Conservation (phyloP, 2,888 invertebrate species). For the Caenorhabditis sp. region DNA sequence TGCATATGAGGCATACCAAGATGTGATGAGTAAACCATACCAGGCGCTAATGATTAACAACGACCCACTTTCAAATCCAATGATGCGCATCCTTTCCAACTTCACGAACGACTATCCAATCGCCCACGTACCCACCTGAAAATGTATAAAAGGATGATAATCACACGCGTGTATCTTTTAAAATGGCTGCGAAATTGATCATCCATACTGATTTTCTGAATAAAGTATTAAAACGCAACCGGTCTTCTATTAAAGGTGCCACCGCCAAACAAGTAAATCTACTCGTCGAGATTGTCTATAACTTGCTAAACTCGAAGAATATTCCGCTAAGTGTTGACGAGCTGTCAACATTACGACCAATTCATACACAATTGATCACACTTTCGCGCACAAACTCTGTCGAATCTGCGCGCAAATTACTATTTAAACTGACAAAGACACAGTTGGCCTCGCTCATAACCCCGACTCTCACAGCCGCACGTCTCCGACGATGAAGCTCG, state of each 20-base stretch:
- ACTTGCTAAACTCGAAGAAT: constrained; percentile 6
- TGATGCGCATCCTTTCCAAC: constrained; percentile 5
- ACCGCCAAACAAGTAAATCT: constrained; percentile 10
- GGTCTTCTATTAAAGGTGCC: neutral
- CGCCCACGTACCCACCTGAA: constrained; percentile 10
- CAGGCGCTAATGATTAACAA: constrained; percentile 31
- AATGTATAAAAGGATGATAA: too few species aligned
- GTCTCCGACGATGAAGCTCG: constrained; percentile 13
- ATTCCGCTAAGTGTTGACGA: neutral
- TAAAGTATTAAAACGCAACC: neutral
- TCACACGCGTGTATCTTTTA: too few species aligned
- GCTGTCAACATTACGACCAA: neutral
- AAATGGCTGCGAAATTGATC: constrained; percentile 21
- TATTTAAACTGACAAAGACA: constrained; percentile 10
- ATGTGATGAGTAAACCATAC: constrained; percentile 34
- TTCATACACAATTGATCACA: neutral
- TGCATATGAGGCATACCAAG: constrained; percentile 29
- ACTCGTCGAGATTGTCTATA: constrained; percentile 15
- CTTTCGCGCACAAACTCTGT: neutral
- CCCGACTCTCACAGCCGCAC: neutral
- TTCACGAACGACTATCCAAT: neutral
- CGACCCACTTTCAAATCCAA: neutral
- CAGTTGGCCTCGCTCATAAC: neutral
- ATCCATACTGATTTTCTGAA: constrained; percentile 21
- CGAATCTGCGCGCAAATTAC: neutral